Evolutionary conservation across 2,113 vertebrate species (phyloP).

Genomic region (Oryzias celebensis): DNA sequence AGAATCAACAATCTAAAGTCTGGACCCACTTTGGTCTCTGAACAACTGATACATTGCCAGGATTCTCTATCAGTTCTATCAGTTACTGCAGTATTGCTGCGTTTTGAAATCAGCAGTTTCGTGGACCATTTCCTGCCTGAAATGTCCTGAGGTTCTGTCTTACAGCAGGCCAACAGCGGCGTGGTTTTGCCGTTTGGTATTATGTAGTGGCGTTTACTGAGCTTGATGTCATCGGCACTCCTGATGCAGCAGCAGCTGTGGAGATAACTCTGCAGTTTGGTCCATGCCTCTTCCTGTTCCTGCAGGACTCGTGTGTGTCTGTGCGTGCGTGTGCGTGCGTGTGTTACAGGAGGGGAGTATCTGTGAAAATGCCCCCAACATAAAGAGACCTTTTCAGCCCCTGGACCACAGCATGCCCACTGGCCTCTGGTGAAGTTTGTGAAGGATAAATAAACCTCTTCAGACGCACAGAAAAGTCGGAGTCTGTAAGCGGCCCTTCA

Average conservation of each 20-base stretch:
- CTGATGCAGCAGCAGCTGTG: slow-evolving; percentile 12
- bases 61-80: too few species aligned
- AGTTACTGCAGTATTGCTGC: too few species aligned
- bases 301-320: slow-evolving; percentile 13
- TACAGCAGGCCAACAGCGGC: too few species aligned
- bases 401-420: slow-evolving; percentile 41
- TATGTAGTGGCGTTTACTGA: neutral
- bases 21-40: too few species aligned
- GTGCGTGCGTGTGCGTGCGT: neutral
- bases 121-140: too few species aligned
- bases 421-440: slow-evolving; percentile 62
- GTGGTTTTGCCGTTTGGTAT: too few species aligned
- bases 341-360: slow-evolving; percentile 3
- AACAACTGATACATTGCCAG: too few species aligned
- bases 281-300: slow-evolving; percentile 30
- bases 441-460: slow-evolving; percentile 77
- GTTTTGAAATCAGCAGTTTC: too few species aligned
- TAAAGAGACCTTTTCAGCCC: slow-evolving; percentile 69
- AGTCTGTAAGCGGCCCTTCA: slow-evolving; percentile 31
- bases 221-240: neutral
- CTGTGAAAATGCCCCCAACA: slow-evolving; percentile 51
- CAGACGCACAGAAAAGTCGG: slow-evolving; percentile 58
- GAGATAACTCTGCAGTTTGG: slow-evolving; percentile 21
- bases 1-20: too few species aligned
- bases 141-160: too few species aligned